Conservation (phyloP, 2,888 invertebrate species). For the Ophion ellenae region DNA sequence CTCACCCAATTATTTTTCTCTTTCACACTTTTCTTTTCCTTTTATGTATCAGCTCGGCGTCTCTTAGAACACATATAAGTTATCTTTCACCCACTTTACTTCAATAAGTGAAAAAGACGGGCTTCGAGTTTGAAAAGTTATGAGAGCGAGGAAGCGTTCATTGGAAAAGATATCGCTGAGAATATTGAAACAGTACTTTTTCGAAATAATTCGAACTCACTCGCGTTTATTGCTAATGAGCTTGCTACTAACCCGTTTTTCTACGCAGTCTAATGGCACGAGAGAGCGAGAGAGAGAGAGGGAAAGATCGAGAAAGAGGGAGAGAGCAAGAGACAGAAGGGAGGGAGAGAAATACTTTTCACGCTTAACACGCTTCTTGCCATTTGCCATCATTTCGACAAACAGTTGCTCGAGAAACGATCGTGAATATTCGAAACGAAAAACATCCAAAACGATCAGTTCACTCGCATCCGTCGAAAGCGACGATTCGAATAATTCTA, state of each 20-base stretch:
- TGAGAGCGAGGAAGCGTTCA: constrained; percentile 7
- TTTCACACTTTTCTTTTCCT: not conserved
- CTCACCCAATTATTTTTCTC: not conserved
- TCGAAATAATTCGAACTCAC: not conserved
- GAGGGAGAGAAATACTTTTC: constrained; percentile 35
- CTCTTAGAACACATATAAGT: not conserved
- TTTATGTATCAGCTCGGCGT: not conserved
- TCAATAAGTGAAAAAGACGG: constrained; percentile 2
- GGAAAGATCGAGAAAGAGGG: not conserved
- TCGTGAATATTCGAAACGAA: constrained; percentile 1
- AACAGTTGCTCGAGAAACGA: not conserved
- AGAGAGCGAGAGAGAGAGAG: not conserved
- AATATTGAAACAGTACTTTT: not conserved
- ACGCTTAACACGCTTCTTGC: constrained; percentile 46
- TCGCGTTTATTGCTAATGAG: constrained; percentile 3
- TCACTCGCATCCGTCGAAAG: not conserved
- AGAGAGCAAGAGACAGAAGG: not conserved
- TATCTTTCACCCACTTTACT: not conserved
- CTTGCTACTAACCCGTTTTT: constrained; percentile 45
- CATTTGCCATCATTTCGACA: constrained; percentile 12
- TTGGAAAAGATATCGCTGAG: not conserved
- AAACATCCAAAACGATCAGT: not conserved
- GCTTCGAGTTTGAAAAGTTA: not conserved
- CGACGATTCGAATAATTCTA: not conserved
- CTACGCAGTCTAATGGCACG: constrained; percentile 41